Base-by-base conservation (phyloP, 2,888 invertebrate genomes). In the Candidula unifasciata region DNA sequence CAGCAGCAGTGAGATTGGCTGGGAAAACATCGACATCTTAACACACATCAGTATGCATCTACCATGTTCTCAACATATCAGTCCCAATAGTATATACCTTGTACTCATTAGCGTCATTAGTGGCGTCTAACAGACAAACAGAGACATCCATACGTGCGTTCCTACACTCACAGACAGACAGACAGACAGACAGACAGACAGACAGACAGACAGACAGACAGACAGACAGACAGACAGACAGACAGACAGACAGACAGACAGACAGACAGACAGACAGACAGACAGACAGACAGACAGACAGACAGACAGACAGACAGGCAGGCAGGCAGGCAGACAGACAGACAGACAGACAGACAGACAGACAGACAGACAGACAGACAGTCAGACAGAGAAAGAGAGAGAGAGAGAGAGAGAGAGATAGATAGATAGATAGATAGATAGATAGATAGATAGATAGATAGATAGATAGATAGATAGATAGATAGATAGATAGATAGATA, bases 221-320 rank as follows among this genome's bases (percentile, higher is more conserved):
- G 76, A 76, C 76, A 54, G 76, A 76, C 76, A 54, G 76, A 76
- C 76, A 54, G 76, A 76, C 76, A 54, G 76, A 76, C 76, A 54
- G 76, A 76, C 76, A 76, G 76, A 76, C 76, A 76, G 76, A 76
- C 76, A 76, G 76, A 76, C 76, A 76, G 76, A 76, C 76, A 76
- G 76, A 76, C 54, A 76, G 76, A 76, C 76, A 76, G 54, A 76
- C 76, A 76, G 76, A 76, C 76, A 76, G 76, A 76, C 76, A 76
- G 76, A 76, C 76, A 76, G 76, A 76, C 76, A 76, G 76, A 76
- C 54, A 76, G 76, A 76, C 76, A 76, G 76, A 76, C 76, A 76
- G 76, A 76, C 76, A 76, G 76, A 76, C 54, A 76, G 76, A 76
- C 54, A 76, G 76, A 76, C 54, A 76, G 76, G 52, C 54, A 76